Conservation (phyloP, 2,113 vertebrate species). For the Aptenodytes patagonicus region DNA sequence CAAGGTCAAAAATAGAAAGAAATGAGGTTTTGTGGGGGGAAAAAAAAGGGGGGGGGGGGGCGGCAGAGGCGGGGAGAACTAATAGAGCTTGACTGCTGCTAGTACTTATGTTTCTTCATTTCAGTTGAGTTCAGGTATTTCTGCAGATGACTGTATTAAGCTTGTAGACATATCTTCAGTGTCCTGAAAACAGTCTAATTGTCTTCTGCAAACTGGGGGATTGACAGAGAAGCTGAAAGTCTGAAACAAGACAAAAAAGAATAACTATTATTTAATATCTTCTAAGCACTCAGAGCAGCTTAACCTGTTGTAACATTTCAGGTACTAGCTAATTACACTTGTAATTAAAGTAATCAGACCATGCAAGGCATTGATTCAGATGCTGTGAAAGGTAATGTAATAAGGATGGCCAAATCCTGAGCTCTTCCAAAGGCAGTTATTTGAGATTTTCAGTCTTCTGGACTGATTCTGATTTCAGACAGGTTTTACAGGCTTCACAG, state of each 20-base stretch:
- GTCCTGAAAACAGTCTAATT: background rate
- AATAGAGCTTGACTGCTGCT: background rate
- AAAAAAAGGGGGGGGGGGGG: accelerated
- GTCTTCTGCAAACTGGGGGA: background rate
- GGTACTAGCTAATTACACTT: background rate
- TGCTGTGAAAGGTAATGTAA: background rate
- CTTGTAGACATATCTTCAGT: background rate
- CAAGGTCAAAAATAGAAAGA: background rate
- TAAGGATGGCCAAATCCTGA: background rate
- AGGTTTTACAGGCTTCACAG: background rate
- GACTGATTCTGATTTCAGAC: background rate
- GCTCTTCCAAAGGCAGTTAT: background rate
- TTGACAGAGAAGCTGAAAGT: background rate
- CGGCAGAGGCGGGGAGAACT: accelerated
- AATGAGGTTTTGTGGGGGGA: background rate
- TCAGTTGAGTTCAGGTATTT: background rate
- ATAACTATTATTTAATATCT: background rate
- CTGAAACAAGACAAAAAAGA: background rate
- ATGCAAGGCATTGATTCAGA: background rate
- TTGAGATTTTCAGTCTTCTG: background rate
- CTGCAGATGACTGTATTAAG: background rate
- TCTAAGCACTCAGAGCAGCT: background rate
- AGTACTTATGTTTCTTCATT: background rate
- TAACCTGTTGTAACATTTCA: background rate
- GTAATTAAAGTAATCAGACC: background rate